Base-by-base conservation (phyloP, 2,113 vertebrate species). In the Phoxinus phoxinus region DNA sequence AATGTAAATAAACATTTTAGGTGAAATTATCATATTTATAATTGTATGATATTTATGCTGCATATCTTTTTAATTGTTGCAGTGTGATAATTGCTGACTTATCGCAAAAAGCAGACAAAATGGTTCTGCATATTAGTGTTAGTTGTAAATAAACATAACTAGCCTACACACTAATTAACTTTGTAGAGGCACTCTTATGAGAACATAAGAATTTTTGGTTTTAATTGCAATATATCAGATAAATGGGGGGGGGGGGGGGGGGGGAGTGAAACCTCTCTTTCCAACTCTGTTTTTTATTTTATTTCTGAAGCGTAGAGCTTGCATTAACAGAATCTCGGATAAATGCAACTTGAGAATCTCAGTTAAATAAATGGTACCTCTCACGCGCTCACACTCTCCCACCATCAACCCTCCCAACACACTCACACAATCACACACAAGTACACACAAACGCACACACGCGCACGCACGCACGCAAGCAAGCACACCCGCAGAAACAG, bases 401-500 rank as follows among this genome's bases (percentile, higher is more conserved):
- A 74, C 75, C 67, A 89, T 83, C 87, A 77, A 87, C 82, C 85
- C 81, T 51, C 59, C 56, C 89, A 86, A 51, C 84, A 44, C 72
- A 11, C 71, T 19, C 61, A 79, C 82, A 44, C 81, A 83, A 41
- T 75, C 87, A 86, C 85, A 76, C 84, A 37, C 83, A 32, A 76
- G 78, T 81, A 46, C 85, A 81, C 80, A 4, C 87, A 35, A 83
- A 74, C 83, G 76, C 79, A 80, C 21, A 2, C 78, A 41, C 85
- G 71, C 91, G 73, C 81, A 86, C 35, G 86, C 81, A 86, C 35
- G 86, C 41, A 41, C 41, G 41, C 41, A 41, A 41, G 41, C 89
- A 86, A 74, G 65, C 88, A 44, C 89, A 93, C 93, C 91, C 92
- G 87, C 88, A 92, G 91, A 93, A 95, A 94, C 93, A 95, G 94